Base-by-base conservation (phyloP, 2,113 vertebrate species). In the Haemorhous mexicanus region DNA sequence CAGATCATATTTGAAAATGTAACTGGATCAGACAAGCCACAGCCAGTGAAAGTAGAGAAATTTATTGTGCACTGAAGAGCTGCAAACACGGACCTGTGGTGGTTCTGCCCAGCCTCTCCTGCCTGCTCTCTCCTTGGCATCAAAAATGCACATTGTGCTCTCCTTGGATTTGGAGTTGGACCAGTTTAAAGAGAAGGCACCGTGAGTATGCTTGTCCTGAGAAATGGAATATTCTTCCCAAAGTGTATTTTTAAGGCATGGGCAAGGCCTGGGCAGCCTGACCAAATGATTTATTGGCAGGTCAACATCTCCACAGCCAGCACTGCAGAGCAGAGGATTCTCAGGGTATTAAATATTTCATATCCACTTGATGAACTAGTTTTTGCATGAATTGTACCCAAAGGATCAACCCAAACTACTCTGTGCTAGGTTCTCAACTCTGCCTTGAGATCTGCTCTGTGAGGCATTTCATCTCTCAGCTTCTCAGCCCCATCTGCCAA, bases 381-480 rank as follows among this genome's bases (percentile, higher is more conserved):
- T 93, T 92, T 96, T 90, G 56, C 83, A 94, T 81, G 11, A 96
- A 94, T 88, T 74, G 84, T 30, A 64, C 61, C 64, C 81, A 84
- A 84, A 92, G 53, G 44, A 84, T 94, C 76, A 93, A 43, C 61
- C 6, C 81, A 84, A 55, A 77, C 30, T 61, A 33, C 13, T 41
- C 49, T 53, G 39, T 39, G 35, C 50, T 83, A 73, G 21, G 33
- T 87, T 80, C 56, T 88, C 46, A 41, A 39, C 52, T 88, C 47
- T 90, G 72, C 56, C 68, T 68, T 47, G 73, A 88, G 79, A 86
- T 90, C 76, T 93, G 59, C 32, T 86, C 61, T 49, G n/a, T 0
- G 9, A 89, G 68, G 68, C 20, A 20, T 91, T 78, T 90, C 28
- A 53, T 61, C 55, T 77, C 52, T 52, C 56, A 72, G 35, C 27